Percentiles rank a stretch among this genome's conserved stretches.
phyloP scores from a whole-genome alignment of 2,888 invertebrate species.

The Biston stratarius region DNA sequence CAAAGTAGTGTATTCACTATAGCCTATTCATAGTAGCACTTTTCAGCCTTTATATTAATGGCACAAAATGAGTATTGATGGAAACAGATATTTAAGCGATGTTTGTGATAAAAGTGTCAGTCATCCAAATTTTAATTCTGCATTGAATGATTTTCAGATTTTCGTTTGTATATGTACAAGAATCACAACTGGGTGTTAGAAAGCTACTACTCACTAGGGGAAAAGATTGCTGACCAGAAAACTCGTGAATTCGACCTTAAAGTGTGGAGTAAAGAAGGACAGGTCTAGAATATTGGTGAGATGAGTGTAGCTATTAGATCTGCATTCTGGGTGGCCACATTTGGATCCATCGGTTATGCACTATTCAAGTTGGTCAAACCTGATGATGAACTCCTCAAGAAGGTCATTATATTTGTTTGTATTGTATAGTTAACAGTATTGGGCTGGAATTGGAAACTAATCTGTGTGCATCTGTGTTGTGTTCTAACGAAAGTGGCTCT shows the following conservation, averaged over 20 bases:
- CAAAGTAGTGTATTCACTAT: too few species aligned
- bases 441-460: slow-evolving; percentile 48
- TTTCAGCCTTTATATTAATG: too few species aligned
- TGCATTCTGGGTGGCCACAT: slow-evolving; percentile 86
- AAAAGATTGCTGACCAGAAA: slow-evolving; percentile 83
- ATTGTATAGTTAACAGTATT: slow-evolving; percentile 48
- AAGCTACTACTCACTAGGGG: slow-evolving; percentile 90
- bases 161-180: slow-evolving; percentile 89
- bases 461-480: slow-evolving; percentile 54
- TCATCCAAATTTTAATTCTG: neutral
- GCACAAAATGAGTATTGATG: too few species aligned
- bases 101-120: neutral
- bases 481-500: slow-evolving; percentile 23
- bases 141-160: slow-evolving; percentile 83
- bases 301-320: slow-evolving; percentile 81
- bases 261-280: slow-evolving; percentile 85
- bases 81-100: neutral
- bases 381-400: slow-evolving; percentile 83
- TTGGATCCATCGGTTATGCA: slow-evolving; percentile 87
- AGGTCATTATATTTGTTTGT: slow-evolving; percentile 72
- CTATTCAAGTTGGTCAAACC: slow-evolving; percentile 86
- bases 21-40: too few species aligned
- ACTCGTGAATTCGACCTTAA: slow-evolving; percentile 85
- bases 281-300: slow-evolving; percentile 76
- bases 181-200: slow-evolving; percentile 89